Conservation (phyloP, 2,113 vertebrate genomes). For the Stercorarius parasiticus region DNA sequence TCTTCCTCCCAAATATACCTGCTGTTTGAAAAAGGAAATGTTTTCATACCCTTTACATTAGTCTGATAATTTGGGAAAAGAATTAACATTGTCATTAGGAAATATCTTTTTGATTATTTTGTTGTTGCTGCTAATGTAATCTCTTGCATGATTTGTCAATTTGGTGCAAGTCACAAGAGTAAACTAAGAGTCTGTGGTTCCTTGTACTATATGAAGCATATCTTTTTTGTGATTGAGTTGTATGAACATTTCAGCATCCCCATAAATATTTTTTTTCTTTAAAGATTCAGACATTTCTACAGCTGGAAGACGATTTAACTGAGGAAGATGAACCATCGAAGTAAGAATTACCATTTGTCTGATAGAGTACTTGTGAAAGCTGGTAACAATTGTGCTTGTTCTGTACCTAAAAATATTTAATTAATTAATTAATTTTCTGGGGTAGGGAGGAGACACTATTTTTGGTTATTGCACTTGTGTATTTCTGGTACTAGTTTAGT, state of each 20-base stretch:
- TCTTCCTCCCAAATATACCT: background rate
- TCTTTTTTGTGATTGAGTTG: background rate
- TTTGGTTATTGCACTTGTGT: background rate
- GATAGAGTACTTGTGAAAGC: background rate
- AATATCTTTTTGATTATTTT: background rate
- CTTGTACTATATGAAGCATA: background rate
- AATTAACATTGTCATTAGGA: background rate
- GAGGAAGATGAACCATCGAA: conserved; percentile 83
- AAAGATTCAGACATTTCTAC: conserved; percentile 88
- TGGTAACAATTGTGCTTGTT: background rate
- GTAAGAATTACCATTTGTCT: conserved; percentile 72
- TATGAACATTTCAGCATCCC: background rate
- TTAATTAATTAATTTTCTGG: background rate
- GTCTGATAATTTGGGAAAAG: background rate
- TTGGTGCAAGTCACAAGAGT: background rate
- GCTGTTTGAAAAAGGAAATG: background rate
- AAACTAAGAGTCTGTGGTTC: background rate
- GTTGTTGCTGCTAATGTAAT: background rate
- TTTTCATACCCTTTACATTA: background rate
- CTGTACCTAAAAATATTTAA: background rate
- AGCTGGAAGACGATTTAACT: conserved; percentile 86
- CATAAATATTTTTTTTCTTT: background rate
- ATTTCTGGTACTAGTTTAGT: background rate
- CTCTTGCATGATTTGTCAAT: background rate
- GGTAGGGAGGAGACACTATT: background rate